Conservation (phyloP, 2,888 invertebrate genomes). For the Volucella inflata region DNA sequence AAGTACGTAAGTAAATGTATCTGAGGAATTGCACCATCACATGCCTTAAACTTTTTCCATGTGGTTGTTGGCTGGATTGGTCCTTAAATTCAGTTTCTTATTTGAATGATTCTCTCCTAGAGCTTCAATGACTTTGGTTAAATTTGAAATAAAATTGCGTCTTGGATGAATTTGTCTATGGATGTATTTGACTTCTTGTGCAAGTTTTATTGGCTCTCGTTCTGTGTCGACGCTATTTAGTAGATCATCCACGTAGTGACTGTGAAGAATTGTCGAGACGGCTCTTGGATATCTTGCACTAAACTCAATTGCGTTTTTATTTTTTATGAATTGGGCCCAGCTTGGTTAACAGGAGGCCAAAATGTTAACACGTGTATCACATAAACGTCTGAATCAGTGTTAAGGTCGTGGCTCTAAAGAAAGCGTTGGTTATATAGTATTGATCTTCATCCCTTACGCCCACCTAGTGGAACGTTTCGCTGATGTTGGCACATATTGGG, state of each 20-base stretch:
- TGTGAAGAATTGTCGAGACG: conserved; percentile 40
- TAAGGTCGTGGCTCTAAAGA: no score
- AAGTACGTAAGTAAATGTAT: conserved; percentile 50
- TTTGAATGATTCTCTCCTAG: conserved; percentile 25
- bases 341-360: no score
- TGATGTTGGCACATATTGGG: no score
- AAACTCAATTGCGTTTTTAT: conserved; percentile 51
- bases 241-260: conserved; percentile 78
- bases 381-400: no score
- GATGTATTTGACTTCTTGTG: conserved; percentile 60
- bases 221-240: conserved; percentile 76
- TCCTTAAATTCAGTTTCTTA: not conserved
- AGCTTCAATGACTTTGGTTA: conserved; percentile 24
- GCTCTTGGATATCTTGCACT: conserved; percentile 18
- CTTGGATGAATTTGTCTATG: conserved; percentile 62
- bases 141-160: conserved; percentile 77
- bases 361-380: no score
- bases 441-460: no score
- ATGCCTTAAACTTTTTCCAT: conserved; percentile 23
- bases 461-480: no score
- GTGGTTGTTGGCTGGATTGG: not conserved
- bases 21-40: conserved; percentile 32
- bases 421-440: no score
- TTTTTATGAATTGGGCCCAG: no score
- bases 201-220: conserved; percentile 67